phyloP scores from a whole-genome alignment of 2,797 vertebrate genomes.

The Leucoraja ocellata region DNA sequence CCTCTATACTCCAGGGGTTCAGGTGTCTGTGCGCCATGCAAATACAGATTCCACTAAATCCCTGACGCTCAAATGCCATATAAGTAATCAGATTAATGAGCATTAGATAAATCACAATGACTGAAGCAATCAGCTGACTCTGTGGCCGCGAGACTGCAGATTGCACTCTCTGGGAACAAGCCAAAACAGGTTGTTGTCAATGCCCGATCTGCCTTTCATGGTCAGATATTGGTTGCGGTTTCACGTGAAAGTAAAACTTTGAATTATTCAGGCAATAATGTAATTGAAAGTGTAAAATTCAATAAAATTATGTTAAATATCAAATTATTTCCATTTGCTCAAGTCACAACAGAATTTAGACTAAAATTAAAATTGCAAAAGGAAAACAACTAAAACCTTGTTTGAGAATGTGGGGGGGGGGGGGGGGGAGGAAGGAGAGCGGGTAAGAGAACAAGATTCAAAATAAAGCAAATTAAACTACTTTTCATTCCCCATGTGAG shows the following conservation, averaged over 20 bases:
- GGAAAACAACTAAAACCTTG: neutral
- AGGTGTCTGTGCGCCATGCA: neutral
- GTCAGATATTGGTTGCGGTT: neutral
- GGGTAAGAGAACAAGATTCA: neutral
- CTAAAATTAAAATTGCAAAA: neutral
- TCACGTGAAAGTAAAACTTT: neutral
- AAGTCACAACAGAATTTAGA: neutral
- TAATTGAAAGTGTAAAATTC: neutral
- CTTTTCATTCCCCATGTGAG: neutral
- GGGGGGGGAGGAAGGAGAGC: neutral
- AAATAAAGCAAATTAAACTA: neutral
- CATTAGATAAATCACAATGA: neutral
- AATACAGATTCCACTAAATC: neutral
- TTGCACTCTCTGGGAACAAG: neutral
- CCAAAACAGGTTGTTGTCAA: neutral
- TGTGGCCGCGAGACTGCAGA: neutral
- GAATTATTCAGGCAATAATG: neutral
- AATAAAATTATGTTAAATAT: neutral
- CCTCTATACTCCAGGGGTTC: neutral
- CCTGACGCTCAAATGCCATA: neutral
- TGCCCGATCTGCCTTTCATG: neutral
- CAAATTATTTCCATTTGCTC: neutral
- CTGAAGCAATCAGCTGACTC: constrained; percentile 3
- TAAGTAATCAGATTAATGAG: neutral
- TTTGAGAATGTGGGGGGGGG: no score